These are phyloP conservation scores for Drosophila testacea DNA, from an alignment of 2,888 invertebrate genomes.

Conservation along the genomic window DNA sequence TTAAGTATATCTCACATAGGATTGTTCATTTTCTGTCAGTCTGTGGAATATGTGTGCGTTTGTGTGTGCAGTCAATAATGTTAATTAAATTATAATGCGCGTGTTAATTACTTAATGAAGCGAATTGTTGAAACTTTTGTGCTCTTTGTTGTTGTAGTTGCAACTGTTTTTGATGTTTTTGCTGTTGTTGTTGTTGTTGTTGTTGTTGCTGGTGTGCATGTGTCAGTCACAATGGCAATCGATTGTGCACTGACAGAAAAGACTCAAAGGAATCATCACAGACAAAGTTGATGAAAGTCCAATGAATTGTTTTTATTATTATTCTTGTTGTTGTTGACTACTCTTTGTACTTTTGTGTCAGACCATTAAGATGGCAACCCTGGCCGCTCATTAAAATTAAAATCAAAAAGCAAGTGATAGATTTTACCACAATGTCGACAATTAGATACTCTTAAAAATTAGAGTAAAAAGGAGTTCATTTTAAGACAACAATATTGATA, in stretches of 20 bases:
- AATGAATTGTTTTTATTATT: conserved; percentile 7
- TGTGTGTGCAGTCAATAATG: conserved; percentile 46
- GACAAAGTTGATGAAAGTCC: conserved; percentile 6
- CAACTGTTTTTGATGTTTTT: conserved; percentile 36
- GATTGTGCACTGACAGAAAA: conserved; percentile 44
- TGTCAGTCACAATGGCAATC: conserved; percentile 52
- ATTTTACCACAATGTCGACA: neutral
- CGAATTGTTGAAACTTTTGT: conserved; percentile 57
- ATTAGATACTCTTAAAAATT: neutral
- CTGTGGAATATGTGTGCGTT: neutral
- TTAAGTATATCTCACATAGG: neutral
- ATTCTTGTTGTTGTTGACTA: neutral
- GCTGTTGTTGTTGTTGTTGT: conserved; percentile 37
- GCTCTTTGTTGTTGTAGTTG: conserved; percentile 11
- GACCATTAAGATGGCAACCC: conserved; percentile 5
- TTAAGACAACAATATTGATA: too few relatives aligned
- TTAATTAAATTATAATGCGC: conserved; percentile 66
- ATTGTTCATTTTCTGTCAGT: neutral
- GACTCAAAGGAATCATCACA: conserved; percentile 44
- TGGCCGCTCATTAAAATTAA: conserved; percentile 15
- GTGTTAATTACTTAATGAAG: conserved; percentile 75
- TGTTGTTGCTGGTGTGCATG: conserved; percentile 30
- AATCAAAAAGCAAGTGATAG: neutral
- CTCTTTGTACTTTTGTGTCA: conserved; percentile 6
- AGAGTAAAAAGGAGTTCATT: too few relatives aligned